phyloP scores from a whole-genome alignment of 2,113 vertebrate genomes.

The Colistium nudipinnis region DNA sequence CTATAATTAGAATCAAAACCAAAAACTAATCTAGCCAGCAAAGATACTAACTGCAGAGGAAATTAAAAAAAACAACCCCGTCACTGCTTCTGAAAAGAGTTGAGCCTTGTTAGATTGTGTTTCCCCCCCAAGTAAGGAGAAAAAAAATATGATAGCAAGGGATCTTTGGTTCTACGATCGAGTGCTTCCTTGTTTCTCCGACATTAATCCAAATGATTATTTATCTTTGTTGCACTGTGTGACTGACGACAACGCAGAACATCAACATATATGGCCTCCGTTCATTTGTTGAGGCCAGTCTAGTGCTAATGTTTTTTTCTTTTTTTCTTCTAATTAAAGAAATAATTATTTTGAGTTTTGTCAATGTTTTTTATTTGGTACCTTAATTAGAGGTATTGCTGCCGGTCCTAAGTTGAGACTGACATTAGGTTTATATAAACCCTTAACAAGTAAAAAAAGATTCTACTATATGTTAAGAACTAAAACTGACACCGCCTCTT shows the following conservation, averaged over 20 bases:
- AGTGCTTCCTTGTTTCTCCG: constrained; percentile 38
- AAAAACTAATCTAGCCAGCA: constrained; percentile 61
- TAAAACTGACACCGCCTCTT: not conserved
- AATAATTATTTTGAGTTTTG: not conserved
- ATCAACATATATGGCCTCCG: not conserved
- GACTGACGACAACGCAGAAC: not conserved
- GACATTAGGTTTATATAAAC: constrained; percentile 10
- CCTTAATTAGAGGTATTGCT: constrained; percentile 1
- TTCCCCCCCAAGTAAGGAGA: not conserved
- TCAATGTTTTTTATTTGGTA: constrained; percentile 7
- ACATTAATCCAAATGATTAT: constrained; percentile 3
- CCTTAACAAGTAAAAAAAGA: not conserved
- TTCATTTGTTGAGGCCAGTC: constrained; percentile 11
- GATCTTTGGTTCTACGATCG: constrained; percentile 4
- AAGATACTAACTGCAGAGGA: constrained; percentile 24
- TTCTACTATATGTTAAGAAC: constrained; percentile 5
- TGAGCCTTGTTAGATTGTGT: not conserved
- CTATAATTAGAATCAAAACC: constrained; percentile 61
- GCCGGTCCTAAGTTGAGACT: not conserved
- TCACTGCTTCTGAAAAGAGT: constrained; percentile 21
- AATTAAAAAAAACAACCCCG: too few species aligned
- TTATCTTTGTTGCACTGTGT: not conserved
- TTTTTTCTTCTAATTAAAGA: not conserved
- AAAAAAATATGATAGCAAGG: not conserved
- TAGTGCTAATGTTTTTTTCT: constrained; percentile 8